Percentiles rank a stretch among this genome's conserved stretches.
Evolutionary conservation across 2,797 vertebrate genomes (phyloP).

Genomic region (Phrynocephalus guinanensis): DNA sequence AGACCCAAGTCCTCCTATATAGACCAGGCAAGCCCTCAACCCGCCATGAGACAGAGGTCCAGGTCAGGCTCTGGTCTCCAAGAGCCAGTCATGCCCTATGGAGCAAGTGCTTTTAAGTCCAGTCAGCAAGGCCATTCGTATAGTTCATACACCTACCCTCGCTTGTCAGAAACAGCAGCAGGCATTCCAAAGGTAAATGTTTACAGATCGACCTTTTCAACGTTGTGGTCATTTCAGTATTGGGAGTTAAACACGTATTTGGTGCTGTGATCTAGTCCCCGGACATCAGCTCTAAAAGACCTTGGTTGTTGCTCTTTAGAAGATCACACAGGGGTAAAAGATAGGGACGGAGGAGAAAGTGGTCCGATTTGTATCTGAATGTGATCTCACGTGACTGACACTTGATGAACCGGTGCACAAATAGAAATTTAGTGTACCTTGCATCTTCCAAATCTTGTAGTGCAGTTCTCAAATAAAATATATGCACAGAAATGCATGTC

Average conservation of each 20-base stretch:
- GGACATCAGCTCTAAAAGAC: not conserved
- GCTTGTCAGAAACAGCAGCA: constrained; percentile 89
- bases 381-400: not conserved
- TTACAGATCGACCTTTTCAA: not conserved
- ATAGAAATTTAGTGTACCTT: not conserved
- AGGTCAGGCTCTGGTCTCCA: constrained; percentile 94
- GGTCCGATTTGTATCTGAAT: not conserved
- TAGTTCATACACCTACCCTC: constrained; percentile 97
- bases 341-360: not conserved
- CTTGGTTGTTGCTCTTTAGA: not conserved
- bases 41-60: constrained; percentile 92
- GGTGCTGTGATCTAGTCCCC: not conserved
- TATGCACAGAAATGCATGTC: not conserved
- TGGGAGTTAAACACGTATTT: not conserved
- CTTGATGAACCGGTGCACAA: not conserved
- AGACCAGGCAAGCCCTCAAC: constrained; percentile 91
- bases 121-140: constrained; percentile 91
- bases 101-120: constrained; percentile 89
- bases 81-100: constrained; percentile 90
- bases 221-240: not conserved
- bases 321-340: fast-evolving
- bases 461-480: not conserved
- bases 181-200: constrained; percentile 90
- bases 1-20: constrained; percentile 95
- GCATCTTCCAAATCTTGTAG: not conserved